Evolutionary conservation across 1,140 invertebrate genomes (phyloP).

Genomic region (Apis cerana): DNA sequence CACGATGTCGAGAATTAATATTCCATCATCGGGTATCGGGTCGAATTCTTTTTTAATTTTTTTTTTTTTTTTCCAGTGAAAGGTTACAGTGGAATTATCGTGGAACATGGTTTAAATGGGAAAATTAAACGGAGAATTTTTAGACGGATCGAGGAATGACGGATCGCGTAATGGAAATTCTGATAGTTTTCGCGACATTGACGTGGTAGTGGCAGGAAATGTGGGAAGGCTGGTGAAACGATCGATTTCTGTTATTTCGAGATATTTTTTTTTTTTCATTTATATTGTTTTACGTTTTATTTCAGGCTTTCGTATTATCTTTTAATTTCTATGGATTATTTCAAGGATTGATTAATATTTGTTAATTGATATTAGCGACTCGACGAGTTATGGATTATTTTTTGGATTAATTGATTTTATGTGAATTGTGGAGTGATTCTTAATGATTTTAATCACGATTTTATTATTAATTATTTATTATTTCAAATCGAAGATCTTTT

Average conservation of each 20-base stretch:
- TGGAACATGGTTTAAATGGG: background rate
- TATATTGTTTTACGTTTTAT: background rate
- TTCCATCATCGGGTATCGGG: background rate
- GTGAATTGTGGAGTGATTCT: no score
- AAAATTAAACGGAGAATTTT: conserved; percentile 11
- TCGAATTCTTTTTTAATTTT: background rate
- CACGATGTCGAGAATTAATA: conserved; percentile 17
- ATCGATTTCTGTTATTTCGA: background rate
- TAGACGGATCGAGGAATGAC: background rate
- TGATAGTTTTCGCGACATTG: background rate
- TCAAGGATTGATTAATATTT: no score
- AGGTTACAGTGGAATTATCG: background rate
- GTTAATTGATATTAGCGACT: no score
- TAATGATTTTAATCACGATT: no score
- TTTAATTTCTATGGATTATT: no score
- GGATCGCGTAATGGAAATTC: background rate
- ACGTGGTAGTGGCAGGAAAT: no score
- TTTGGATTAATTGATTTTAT: no score
- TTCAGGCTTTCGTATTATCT: background rate
- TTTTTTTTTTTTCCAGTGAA: no score
- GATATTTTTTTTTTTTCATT: background rate
- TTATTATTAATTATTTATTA: background rate
- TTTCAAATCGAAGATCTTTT: background rate
- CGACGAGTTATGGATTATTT: no score
- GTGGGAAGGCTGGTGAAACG: background rate